Conservation (phyloP, 2,797 vertebrate species). For the Sebastes trivittatus region DNA sequence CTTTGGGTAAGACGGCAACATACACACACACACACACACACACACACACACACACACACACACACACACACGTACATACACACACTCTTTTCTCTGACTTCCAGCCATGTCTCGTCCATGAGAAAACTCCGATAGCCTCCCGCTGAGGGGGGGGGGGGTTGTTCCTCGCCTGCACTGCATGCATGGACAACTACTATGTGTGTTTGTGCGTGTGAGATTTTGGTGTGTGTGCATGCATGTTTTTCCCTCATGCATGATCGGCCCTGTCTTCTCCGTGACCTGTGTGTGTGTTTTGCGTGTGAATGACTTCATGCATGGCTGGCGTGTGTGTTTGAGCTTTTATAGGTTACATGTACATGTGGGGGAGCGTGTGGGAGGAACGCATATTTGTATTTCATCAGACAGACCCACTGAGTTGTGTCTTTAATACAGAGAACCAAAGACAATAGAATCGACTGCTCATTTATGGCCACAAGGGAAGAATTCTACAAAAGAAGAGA, state of each 20-base stretch:
- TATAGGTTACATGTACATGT: constrained; percentile 21
- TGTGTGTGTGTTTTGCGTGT: constrained; percentile 46
- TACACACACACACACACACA: background rate
- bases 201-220: constrained; percentile 32
- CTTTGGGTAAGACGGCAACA: background rate
- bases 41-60: background rate
- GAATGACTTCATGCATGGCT: constrained; percentile 43
- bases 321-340: constrained; percentile 17
- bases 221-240: constrained; percentile 19
- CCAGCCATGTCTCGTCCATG: constrained; percentile 38
- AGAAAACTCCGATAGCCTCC: constrained; percentile 44
- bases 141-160: constrained; percentile 40
- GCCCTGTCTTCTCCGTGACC: constrained; percentile 33
- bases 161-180: constrained; percentile 4
- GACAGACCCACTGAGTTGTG: background rate
- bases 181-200: constrained; percentile 23
- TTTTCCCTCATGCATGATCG: constrained; percentile 47
- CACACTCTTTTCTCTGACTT: constrained; percentile 9
- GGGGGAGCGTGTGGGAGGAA: background rate
- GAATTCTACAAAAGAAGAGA: too few relatives aligned
- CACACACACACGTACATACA: background rate
- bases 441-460: background rate
- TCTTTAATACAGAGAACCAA: background rate
- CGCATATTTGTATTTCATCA: background rate
- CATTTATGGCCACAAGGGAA: background rate